Evolutionary conservation across 2,888 invertebrate species (phyloP), one percentile per base, ranked within the genome.

Genomic region (Brassicogethes aeneus): DNA sequence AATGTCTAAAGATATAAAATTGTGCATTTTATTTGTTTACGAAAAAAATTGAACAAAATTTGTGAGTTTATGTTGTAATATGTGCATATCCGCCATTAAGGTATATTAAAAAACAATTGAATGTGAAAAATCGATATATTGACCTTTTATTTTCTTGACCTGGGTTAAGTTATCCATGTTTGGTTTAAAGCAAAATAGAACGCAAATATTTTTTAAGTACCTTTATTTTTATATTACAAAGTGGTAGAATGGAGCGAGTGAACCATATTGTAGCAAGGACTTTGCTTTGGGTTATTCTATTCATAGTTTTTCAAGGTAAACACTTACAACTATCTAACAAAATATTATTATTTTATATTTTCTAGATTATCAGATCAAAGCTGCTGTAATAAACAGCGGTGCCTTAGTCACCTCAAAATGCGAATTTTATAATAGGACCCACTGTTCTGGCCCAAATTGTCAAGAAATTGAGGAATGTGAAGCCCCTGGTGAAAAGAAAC

Each of bases 401-500:
- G 42, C 53, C 16, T 7, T 10, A 10, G 63, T 66, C 30, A 79
- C 81, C 3, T 71, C 71, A 3, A 74, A 70, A 52, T 85, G 85
- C 60, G 83, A 83, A 61, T 82, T 76, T 66, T 82, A 77, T 63
- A 84, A 85, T 60, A 72, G 73, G 12, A 73, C 73, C 1, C 64
- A 67, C 53, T 78, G 77, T 53, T 63, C 63, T 47, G 70, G 69
- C 14, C 62, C 44, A 61, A 70, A 67, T 35, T 77, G 77, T 52
- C 65, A 68, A 16, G 70, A 66, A 31, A 65, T 69, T 2, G 79
- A 81, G 55, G 75, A 78, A 57, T 91, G 91, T 62, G 73, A 71
- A 37, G 70, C 76, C 3, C 73, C 76, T 13, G 61, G 56, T n/a
- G 66, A 64, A 30, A 62, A 61, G 14, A 88, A 88, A 59, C 76